Conservation (phyloP, 2,797 vertebrate species). For the Nyctibius grandis region DNA sequence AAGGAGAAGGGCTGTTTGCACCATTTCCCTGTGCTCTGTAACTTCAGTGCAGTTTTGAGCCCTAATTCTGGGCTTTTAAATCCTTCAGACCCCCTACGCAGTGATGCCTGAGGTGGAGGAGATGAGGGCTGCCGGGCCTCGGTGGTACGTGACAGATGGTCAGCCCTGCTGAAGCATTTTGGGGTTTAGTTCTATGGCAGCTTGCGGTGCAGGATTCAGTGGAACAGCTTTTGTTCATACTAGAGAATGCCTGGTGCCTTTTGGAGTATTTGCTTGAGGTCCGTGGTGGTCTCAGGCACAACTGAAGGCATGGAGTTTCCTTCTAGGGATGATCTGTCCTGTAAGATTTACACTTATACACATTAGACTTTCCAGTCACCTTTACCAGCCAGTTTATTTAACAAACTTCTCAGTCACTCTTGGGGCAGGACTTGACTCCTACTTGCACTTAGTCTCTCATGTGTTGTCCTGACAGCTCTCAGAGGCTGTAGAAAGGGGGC, state of each 20-base stretch:
- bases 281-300: not conserved
- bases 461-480: not conserved
- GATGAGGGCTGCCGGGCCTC: not conserved
- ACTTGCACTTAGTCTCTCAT: not conserved
- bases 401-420: not conserved
- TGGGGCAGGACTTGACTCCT: not conserved
- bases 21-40: not conserved
- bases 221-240: not conserved
- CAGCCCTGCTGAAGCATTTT: not conserved
- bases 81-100: not conserved
- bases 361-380: not conserved
- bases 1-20: not conserved
- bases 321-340: not conserved
- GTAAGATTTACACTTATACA: not conserved
- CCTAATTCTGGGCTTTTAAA: not conserved
- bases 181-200: not conserved
- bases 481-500: not conserved
- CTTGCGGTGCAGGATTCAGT: not conserved
- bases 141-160: fast-evolving
- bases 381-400: not conserved
- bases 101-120: not conserved
- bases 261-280: not conserved
- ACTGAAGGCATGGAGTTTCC: not conserved
- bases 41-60: not conserved
- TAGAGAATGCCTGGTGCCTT: not conserved